A percentile compares a stretch with the other conserved stretches of the same genome.
These are phyloP conservation scores for Margarornis squamiger DNA, from an alignment of 2,797 vertebrate genomes.

Conservation along the genomic window DNA sequence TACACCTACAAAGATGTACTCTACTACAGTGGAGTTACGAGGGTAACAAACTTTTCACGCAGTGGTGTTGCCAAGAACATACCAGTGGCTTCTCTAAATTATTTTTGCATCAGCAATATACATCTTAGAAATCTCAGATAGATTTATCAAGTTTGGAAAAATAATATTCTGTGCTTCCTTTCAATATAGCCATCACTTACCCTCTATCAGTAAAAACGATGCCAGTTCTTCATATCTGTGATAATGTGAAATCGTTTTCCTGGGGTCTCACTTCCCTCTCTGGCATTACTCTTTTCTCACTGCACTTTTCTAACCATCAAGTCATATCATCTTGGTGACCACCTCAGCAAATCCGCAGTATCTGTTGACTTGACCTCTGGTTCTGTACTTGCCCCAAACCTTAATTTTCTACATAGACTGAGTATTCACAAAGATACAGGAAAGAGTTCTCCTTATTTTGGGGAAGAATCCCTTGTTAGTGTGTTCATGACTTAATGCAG, in stretches of 20 bases:
- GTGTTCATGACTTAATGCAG: neutral
- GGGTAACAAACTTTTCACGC: neutral
- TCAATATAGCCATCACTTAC: neutral
- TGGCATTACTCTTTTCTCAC: neutral
- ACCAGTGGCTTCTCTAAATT: neutral
- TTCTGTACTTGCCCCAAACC: neutral
- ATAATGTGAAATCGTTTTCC: neutral
- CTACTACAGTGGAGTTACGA: neutral
- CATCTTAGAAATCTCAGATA: neutral
- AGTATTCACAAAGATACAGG: neutral
- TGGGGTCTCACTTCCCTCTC: neutral
- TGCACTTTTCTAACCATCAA: neutral
- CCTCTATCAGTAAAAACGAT: neutral
- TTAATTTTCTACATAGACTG: neutral
- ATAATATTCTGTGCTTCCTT: neutral
- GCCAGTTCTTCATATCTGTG: neutral
- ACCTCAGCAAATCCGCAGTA: neutral
- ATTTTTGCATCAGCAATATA: neutral
- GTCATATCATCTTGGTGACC: neutral
- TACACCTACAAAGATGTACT: neutral
- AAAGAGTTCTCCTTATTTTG: neutral
- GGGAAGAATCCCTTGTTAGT: neutral
- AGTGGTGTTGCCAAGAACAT: neutral
- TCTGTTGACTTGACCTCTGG: neutral
- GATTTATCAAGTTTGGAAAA: neutral